These are phyloP conservation scores for Cichlasoma orientale DNA, from an alignment of 2,797 vertebrate genomes.

Conservation along the genomic window DNA sequence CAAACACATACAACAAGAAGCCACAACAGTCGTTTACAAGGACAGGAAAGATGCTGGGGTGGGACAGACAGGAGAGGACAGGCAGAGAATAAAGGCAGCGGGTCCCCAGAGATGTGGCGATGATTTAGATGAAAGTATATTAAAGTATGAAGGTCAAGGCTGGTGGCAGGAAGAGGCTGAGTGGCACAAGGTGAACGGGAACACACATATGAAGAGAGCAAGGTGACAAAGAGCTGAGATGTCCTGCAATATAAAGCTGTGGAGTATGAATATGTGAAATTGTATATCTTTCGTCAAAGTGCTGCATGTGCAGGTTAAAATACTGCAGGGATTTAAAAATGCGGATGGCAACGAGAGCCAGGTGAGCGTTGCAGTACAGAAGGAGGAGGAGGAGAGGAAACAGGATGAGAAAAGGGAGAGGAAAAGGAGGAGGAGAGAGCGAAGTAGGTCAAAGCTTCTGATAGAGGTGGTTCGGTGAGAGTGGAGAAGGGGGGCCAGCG, in stretches of 20 bases:
- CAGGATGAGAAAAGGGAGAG: slow-evolving; percentile 14
- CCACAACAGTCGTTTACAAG: slow-evolving; percentile 14
- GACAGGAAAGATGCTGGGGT: background rate
- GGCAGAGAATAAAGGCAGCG: slow-evolving; percentile 14
- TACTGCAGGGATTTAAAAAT: slow-evolving; percentile 42
- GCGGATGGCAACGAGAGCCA: slow-evolving; percentile 24
- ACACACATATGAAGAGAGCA: background rate
- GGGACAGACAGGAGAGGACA: slow-evolving; percentile 27
- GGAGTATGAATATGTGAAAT: background rate
- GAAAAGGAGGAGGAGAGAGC: slow-evolving; percentile 9
- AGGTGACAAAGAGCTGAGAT: background rate
- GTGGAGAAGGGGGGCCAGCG: background rate
- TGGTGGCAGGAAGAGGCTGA: slow-evolving; percentile 5
- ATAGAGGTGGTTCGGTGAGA: slow-evolving; percentile 28
- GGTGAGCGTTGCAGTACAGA: slow-evolving; percentile 41
- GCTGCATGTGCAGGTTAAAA: slow-evolving; percentile 53
- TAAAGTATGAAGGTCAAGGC: slow-evolving; percentile 38
- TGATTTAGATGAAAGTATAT: slow-evolving; percentile 34
- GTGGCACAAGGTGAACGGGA: slow-evolving; percentile 4
- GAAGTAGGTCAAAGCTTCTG: slow-evolving; percentile 75
- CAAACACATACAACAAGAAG: slow-evolving; percentile 1
- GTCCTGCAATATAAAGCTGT: slow-evolving; percentile 4
- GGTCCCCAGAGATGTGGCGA: slow-evolving; percentile 26
- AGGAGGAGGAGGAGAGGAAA: slow-evolving; percentile 4
- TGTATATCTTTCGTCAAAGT: slow-evolving; percentile 41